Conservation (phyloP, 2,888 invertebrate genomes). For the Cephus spinipes region DNA sequence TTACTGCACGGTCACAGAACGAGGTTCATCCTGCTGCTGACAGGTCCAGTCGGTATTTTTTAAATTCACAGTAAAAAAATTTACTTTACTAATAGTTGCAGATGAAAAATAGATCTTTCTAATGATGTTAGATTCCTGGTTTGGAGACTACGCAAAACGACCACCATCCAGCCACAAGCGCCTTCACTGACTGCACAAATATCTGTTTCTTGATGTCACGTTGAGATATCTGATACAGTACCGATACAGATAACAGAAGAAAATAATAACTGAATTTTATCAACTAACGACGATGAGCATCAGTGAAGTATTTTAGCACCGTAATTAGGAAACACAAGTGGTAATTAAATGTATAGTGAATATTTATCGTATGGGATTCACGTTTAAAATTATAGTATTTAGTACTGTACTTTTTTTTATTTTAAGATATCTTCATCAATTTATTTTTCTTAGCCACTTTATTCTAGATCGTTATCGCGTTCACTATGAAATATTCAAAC, state of each 20-base stretch:
- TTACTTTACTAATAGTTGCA: background rate
- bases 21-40: background rate
- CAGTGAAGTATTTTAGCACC: background rate
- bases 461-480: background rate
- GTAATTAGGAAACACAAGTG: background rate
- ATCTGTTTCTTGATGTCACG: constrained; percentile 19
- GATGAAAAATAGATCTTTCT: background rate
- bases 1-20: background rate
- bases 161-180: constrained; percentile 22
- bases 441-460: background rate
- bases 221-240: constrained; percentile 25
- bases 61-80: background rate
- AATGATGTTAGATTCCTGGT: background rate
- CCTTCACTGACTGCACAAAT: constrained; percentile 25
- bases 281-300: background rate
- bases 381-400: background rate
- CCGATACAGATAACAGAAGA: constrained; percentile 15
- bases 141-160: background rate
- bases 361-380: background rate
- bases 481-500: background rate
- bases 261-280: background rate
- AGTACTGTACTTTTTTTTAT: background rate
- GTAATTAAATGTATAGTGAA: background rate
- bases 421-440: background rate
- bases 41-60: background rate